Base-by-base conservation (phyloP, 1,140 invertebrate species). In the Calliopsis andreniformis region DNA sequence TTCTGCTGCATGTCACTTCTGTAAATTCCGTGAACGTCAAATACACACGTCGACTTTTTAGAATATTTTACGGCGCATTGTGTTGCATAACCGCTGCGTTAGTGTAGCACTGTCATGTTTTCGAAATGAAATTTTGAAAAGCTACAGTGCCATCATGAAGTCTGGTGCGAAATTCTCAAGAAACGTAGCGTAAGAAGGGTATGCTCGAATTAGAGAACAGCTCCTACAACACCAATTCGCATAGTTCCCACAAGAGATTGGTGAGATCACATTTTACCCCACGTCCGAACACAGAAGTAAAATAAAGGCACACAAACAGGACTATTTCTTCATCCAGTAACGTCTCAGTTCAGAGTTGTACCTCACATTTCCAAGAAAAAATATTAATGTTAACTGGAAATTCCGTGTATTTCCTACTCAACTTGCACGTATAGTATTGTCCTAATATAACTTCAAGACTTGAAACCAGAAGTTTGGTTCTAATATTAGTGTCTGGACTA, bases 191-290 rank as follows among this genome's bases (percentile, higher is more conserved):
- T 23, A 53, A 45, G 32, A 61, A 23, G 28, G 53, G 16, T 3
- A 10, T 45, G 25, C 69, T 25, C 62, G 49, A 73, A 73, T 73
- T 73, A 73, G 70, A 39, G 32, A 47, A 66, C 61, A 45, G 55
- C 43, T 32, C 32, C 42, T 70, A 59, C 43, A 47, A 67, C 32
- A 20, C 28, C 68, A 35, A 61, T 61, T 47, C 42, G 42, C 56
- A 35, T 28, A 18, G 28, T 10, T 25, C 68, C 20, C 68, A 0
- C 1, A 55, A 16, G 68, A 70, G 55, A 47, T 69, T 28, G 53
- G 3, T 25, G 35, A 35, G 56, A 39, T 23, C 32, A 35, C 18
- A 35, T 61, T 47, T 66, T 32, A n/a, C 39, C 32, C 7, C 28
- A 6, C 35, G 30, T 25, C 47, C 68, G 55, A 61, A 70, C 30